Base-by-base conservation (phyloP, 2,888 invertebrate species). In the Drosophila hamatofila region DNA sequence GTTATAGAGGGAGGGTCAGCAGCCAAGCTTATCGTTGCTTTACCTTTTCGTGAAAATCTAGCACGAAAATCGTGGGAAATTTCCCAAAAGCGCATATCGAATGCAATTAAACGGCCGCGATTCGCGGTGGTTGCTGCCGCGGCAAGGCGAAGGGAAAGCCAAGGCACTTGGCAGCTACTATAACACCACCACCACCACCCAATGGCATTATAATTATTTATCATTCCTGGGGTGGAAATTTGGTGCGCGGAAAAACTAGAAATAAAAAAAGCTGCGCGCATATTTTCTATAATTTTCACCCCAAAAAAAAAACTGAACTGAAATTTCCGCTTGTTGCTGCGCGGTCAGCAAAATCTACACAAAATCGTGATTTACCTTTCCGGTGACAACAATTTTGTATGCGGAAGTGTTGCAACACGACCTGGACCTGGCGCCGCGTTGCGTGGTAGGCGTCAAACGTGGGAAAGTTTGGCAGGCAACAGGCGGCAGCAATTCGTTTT, bases 11-110 rank as follows among this genome's bases (percentile, higher is more conserved):
- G 56, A 58, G 25, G 58, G 35, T 55, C 61, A 71, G 59, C 68
- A 60, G 59, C 52, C 55, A 44, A 61, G 57, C 41, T 80, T 42
- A 42, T 5, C 42, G 21, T 12, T 42, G 42, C 12, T 12, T 42
- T 42, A 44, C 42, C 42, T 44, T 68, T 74, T 74, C 63, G 73
- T 78, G 66, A 83, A 84, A 87, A 82, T 87, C 80, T 57, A 69
- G 44, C 65, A 84, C 71, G 78, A 83, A 90, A 90, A 85, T 84
- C 89, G 89, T 89, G 89, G 89, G 89, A 89, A 89, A 71, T 84
- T 84, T 81, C 86, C 78, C 84, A 86, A 85, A 89, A 89, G 81
- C 88, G 82, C 83, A 82, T 83, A 84, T 85, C 86, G 85, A 88
- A 88, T 88, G 86, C 85, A 85, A 86, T 86, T 89, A 86, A 89